Evolutionary conservation across 2,888 invertebrate species (phyloP).

Genomic region (Caenorhabditis sp.): DNA sequence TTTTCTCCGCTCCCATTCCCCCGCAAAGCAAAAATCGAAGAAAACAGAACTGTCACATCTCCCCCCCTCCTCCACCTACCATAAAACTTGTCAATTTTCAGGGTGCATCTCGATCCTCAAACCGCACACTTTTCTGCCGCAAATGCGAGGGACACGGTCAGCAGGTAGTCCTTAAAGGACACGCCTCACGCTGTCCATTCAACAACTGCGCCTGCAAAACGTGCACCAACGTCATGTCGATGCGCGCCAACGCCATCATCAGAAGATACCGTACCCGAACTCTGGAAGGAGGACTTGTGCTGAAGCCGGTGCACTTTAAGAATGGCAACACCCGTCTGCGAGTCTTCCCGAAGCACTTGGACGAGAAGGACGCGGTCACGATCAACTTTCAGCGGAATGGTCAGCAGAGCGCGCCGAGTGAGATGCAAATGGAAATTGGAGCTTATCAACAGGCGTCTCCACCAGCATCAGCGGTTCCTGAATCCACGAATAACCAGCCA

Average conservation of each 20-base stretch:
- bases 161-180: conserved; percentile 81
- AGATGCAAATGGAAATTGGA: conserved; percentile 36
- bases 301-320: conserved; percentile 82
- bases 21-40: too few species aligned
- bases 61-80: too few species aligned
- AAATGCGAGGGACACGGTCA: conserved; percentile 81
- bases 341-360: conserved; percentile 83
- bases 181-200: conserved; percentile 81
- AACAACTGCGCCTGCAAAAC: conserved; percentile 82
- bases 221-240: conserved; percentile 82
- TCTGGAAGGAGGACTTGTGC: conserved; percentile 80
- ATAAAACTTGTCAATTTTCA: conserved; percentile 16
- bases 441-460: conserved; percentile 37
- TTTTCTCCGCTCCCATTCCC: not conserved
- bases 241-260: conserved; percentile 83
- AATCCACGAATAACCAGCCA: conserved; percentile 32
- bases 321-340: conserved; percentile 82
- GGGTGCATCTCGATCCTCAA: conserved; percentile 63
- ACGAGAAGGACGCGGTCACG: conserved; percentile 54
- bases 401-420: not conserved
- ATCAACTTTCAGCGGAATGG: conserved; percentile 31
- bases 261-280: conserved; percentile 81
- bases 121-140: conserved; percentile 78
- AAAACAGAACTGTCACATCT: too few species aligned
- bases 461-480: conserved; percentile 49